A percentile compares a stretch with the other conserved stretches of the same genome.
phyloP scores from a whole-genome alignment of 2,113 vertebrate genomes.

The Rhinogobius similis region DNA sequence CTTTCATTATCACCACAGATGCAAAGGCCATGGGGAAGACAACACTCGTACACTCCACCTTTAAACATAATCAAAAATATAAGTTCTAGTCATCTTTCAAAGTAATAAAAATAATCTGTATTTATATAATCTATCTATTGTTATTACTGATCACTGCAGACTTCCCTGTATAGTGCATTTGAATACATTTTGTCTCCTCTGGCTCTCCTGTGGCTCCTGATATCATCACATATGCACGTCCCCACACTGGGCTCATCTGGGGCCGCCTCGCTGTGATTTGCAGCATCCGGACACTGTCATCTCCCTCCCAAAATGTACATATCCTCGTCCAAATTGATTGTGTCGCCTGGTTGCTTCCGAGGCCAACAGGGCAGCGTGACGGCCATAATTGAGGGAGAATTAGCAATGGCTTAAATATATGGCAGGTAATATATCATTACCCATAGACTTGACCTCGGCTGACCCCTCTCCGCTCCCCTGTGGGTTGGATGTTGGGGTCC shows the following conservation, averaged over 20 bases:
- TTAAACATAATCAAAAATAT: too few species aligned
- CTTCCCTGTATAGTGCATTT: too few species aligned
- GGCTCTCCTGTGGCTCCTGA: not conserved
- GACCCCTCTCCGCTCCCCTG: conserved; percentile 85
- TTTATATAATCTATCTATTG: too few species aligned
- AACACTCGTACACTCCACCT: too few species aligned
- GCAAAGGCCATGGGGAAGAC: too few species aligned
- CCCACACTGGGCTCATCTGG: conserved; percentile 52
- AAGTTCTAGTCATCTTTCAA: too few species aligned
- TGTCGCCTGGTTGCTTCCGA: conserved; percentile 70
- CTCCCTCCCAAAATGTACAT: conserved; percentile 70
- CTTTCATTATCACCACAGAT: too few species aligned
- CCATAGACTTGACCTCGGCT: conserved; percentile 92
- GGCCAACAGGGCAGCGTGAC: conserved; percentile 71
- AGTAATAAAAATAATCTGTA: too few species aligned
- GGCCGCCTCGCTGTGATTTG: conserved; percentile 43
- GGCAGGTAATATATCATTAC: conserved; percentile 97
- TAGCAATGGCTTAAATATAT: conserved; percentile 91
- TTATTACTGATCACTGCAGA: too few species aligned
- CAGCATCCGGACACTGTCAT: conserved; percentile 80
- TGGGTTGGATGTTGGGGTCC: conserved; percentile 80
- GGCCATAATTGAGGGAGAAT: conserved; percentile 88
- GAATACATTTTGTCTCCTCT: not conserved
- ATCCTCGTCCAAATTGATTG: conserved; percentile 81
- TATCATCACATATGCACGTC: conserved; percentile 37